A percentile compares a stretch with the other conserved stretches of the same genome.
phyloP scores from a whole-genome alignment of 2,888 invertebrate species.

The Trissolcus brochymenae region DNA sequence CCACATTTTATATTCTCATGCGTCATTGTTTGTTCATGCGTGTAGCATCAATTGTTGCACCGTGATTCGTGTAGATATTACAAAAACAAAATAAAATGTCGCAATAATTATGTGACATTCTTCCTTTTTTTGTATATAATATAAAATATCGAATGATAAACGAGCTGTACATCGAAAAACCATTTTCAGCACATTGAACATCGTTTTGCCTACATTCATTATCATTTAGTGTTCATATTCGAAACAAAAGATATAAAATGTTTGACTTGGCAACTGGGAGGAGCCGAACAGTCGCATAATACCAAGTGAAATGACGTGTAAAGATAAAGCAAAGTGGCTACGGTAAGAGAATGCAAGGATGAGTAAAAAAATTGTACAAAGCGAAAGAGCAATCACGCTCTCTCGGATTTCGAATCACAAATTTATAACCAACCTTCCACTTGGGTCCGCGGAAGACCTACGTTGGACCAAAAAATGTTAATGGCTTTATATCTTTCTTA shows the following conservation, averaged over 20 bases:
- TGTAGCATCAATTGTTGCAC: background rate
- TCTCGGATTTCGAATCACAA: conserved; percentile 65
- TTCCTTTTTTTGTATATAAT: background rate
- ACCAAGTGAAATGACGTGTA: conserved; percentile 27
- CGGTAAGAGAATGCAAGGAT: conserved; percentile 20
- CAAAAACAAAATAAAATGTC: background rate
- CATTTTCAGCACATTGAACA: conserved; percentile 12
- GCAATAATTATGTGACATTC: background rate
- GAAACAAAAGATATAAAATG: conserved; percentile 14
- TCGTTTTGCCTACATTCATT: background rate
- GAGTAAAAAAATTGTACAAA: background rate
- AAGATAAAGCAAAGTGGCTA: conserved; percentile 47
- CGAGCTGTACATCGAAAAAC: too few species aligned
- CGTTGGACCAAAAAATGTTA: conserved; percentile 65
- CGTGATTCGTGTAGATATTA: background rate
- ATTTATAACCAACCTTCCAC: conserved; percentile 81
- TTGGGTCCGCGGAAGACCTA: conserved; percentile 82
- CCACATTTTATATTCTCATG: conserved; percentile 7
- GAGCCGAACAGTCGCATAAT: conserved; percentile 18
- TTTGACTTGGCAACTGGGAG: conserved; percentile 12
- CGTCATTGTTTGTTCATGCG: conserved; percentile 3
- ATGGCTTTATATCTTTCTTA: conserved; percentile 42
- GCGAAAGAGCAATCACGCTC: conserved; percentile 32
- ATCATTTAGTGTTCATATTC: conserved; percentile 3
- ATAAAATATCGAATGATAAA: too few species aligned